Evolutionary conservation across 2,113 vertebrate genomes (phyloP).

Genomic region (Acrocephalus arundinaceus): DNA sequence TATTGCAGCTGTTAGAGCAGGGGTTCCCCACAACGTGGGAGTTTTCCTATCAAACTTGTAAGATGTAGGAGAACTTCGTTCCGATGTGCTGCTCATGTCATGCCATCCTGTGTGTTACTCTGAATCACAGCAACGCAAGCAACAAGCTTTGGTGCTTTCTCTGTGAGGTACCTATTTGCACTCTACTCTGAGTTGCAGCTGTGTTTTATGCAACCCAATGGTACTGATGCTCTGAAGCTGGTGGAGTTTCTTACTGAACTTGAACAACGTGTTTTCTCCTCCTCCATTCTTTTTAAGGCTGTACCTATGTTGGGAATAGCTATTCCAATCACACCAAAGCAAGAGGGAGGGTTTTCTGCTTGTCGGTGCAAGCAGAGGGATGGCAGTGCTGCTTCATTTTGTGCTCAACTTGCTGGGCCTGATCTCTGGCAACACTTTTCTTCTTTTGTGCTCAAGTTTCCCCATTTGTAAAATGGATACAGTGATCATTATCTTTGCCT

Average conservation of each 20-base stretch:
- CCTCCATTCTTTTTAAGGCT: background rate
- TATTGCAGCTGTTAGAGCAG: background rate
- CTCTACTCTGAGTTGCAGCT: background rate
- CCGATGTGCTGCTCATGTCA: background rate
- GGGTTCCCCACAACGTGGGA: background rate
- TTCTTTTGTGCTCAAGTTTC: conserved; percentile 13
- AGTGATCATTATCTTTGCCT: conserved; percentile 58
- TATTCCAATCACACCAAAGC: background rate
- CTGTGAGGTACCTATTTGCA: background rate
- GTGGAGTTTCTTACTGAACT: background rate
- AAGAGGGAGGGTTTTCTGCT: conserved; percentile 40
- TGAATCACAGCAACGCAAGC: background rate
- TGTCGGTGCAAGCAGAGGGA: conserved; percentile 25
- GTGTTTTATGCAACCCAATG: background rate
- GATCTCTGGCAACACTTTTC: conserved; percentile 25
- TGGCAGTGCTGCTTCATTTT: background rate
- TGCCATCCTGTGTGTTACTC: background rate
- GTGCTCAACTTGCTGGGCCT: conserved; percentile 18
- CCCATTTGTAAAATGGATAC: conserved; percentile 19
- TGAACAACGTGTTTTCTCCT: background rate
- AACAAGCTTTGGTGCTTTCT: background rate
- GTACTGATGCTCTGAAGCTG: background rate
- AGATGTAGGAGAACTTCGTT: background rate
- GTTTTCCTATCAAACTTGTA: background rate
- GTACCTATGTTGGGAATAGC: background rate